Percentiles rank a stretch among this genome's conserved stretches.
These are phyloP conservation scores for Eurosta solidaginis DNA, from an alignment of 1,140 invertebrate species.

Conservation along the genomic window DNA sequence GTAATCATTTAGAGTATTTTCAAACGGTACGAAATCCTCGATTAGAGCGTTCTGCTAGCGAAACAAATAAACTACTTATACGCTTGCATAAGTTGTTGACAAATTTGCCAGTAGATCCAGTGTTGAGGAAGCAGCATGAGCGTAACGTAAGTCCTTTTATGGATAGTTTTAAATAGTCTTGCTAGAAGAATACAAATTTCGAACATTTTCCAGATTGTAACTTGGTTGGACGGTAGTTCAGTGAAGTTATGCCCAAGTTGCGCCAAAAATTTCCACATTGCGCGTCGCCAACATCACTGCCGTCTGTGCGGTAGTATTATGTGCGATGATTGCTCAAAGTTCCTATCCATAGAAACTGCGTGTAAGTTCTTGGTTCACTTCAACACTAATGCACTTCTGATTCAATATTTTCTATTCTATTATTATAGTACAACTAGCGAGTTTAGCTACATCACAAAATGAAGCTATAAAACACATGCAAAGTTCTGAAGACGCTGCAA, in stretches of 20 bases:
- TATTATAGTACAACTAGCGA: constrained; percentile 49
- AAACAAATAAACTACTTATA: constrained; percentile 95
- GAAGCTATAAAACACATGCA: constrained; percentile 37
- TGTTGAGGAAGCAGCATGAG: constrained; percentile 81
- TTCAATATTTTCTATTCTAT: neutral
- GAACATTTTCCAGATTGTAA: constrained; percentile 69
- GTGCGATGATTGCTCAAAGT: constrained; percentile 91
- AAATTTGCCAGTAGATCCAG: constrained; percentile 79
- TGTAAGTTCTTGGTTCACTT: constrained; percentile 65
- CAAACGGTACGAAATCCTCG: constrained; percentile 73
- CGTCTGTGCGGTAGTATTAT: constrained; percentile 93
- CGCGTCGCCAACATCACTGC: constrained; percentile 93
- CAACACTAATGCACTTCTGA: too few species aligned
- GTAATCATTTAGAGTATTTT: constrained; percentile 78
- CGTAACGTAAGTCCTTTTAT: constrained; percentile 66
- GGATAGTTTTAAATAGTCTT: neutral
- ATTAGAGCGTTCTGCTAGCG: constrained; percentile 86
- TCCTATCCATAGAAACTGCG: constrained; percentile 81
- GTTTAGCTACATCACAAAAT: constrained; percentile 45
- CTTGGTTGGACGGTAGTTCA: constrained; percentile 90
- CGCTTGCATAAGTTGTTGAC: constrained; percentile 88
- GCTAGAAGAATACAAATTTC: neutral
- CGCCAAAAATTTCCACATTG: constrained; percentile 84
- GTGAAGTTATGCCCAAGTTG: constrained; percentile 91
- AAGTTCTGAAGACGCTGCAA: constrained; percentile 31